Base-by-base conservation (phyloP, 2,113 vertebrate species). In the Coptodon bakossiorum region DNA sequence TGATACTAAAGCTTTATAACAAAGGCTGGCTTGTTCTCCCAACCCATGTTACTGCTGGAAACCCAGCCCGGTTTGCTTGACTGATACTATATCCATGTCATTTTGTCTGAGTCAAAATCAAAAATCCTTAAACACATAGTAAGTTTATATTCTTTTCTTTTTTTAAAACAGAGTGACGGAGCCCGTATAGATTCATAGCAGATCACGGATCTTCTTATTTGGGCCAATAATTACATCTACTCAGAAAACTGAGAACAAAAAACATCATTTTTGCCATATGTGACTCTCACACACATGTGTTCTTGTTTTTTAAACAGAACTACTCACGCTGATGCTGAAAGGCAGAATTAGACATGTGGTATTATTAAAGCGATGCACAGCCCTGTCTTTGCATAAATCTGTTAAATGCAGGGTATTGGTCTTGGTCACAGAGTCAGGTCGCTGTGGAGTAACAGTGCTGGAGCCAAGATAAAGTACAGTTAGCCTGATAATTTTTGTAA, bases 1-100 rank as follows among this genome's bases (percentile, higher is more conserved):
- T 94, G 92, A 96, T 91, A 95, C 94, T 93, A 95, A 94, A 95
- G 91, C 91, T 94, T 92, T 88, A 92, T 71, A 86, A 96, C 96
- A 96, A 96, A 96, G 94, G 79, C 92, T 73, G 85, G 92, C 92
- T 94, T 97, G 96, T 97, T 96, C 93, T 91, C 84, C 91, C 89
- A 63, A 90, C 91, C 91, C 93, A 93, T 94, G 92, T 92, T 94
- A 90, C 90, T 86, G 59, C 38, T 95, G 90, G 92, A 83, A 91
- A 94, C 78, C 22, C 89, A 87, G 87, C 91, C 89, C 90, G 54
- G 82, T 93, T 93, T 93, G 89, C 90, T 94, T 94, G 83, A 92
- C 90, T 87, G 91, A 94, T 88, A 79, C 93, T 81, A 92, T 93
- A 93, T 92, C 91, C 82, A 82, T 95, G 89, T 90, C 86, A 88